A percentile compares a stretch with the other conserved stretches of the same genome.
Conservation (phyloP, 1,140 invertebrate species). For the Catajapyx aquilonaris region DNA sequence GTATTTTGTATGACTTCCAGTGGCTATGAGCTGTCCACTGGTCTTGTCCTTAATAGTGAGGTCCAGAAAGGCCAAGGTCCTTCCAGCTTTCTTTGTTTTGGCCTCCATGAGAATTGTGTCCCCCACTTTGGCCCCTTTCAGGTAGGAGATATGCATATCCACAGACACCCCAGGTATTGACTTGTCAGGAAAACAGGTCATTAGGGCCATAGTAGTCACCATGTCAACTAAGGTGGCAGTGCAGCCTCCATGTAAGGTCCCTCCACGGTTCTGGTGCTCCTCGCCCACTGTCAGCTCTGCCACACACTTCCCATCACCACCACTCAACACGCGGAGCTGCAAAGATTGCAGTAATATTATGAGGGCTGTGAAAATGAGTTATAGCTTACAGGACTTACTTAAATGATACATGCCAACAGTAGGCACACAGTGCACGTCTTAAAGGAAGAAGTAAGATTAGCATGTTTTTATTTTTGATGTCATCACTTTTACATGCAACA, state of each 20-base stretch:
- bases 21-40: conserved; percentile 44
- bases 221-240: conserved; percentile 61
- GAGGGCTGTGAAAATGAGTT: no score
- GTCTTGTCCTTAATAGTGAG: conserved; percentile 52
- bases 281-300: conserved; percentile 54
- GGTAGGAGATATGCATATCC: conserved; percentile 19
- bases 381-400: no score
- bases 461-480: no score
- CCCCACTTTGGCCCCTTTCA: conserved; percentile 49
- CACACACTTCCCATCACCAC: conserved; percentile 37
- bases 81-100: conserved; percentile 50
- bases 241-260: conserved; percentile 64
- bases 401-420: no score
- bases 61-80: conserved; percentile 55
- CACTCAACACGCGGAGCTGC: conserved; percentile 43
- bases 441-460: no score
- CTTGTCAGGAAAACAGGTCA: conserved; percentile 25
- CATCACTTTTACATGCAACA: no score
- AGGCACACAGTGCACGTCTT: no score
- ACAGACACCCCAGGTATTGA: conserved; percentile 4
- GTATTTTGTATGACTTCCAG: conserved; percentile 61
- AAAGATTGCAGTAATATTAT: no score
- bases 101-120: conserved; percentile 62
- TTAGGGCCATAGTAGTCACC: conserved; percentile 57
- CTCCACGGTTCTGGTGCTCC: conserved; percentile 52